Evolutionary conservation across 2,797 vertebrate genomes (phyloP), one percentile per base, ranked within the genome.

Genomic region (Erpetoichthys calabaricus): DNA sequence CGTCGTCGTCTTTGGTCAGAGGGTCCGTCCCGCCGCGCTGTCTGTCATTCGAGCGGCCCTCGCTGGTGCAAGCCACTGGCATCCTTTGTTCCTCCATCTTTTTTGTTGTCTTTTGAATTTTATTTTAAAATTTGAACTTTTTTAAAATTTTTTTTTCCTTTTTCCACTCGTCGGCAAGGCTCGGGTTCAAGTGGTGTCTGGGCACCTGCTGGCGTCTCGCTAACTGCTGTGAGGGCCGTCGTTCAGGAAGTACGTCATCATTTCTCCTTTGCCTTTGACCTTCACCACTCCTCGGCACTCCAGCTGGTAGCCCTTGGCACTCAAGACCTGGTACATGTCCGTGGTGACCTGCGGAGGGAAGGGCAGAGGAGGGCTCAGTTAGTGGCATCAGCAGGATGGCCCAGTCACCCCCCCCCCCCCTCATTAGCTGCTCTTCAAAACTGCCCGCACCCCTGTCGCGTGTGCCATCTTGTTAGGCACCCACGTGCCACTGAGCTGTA

Each of bases 231-330:
- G 81, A 1, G 91, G 91, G 45, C 89, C 91, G 0, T 90, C 87
- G 5, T 91, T 96, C 77, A 97, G 86, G 80, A 95, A 97, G 75
- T 95, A 97, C 68, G 94, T 96, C 58, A 89, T 93, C 92, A 95
- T 97, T 75, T 96, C 94, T 25, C 94, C 94, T 76, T 97, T 97
- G 63, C 94, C 93, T 75, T 97, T 97, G 67, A 97, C 93, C 71
- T 97, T 96, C 45, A 95, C 84, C 53, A 94, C 83, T 4, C 92
- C 94, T 3, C 94, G 89, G 60, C 83, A 92, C 76, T 96, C 91
- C 79, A 95, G 70, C 70, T 81, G 80, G 59, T 97, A 97, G 62
- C 90, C 91, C 84, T 91, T 96, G 76, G 67, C 76, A 7, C 76
- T 78, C 68, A 97, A 83, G 75, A 95, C 90, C 80, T 92, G 91